Percentiles rank a stretch among this genome's conserved stretches.
These are phyloP conservation scores for Stomorhina lunata DNA, from an alignment of 2,888 invertebrate species.

Conservation along the genomic window DNA sequence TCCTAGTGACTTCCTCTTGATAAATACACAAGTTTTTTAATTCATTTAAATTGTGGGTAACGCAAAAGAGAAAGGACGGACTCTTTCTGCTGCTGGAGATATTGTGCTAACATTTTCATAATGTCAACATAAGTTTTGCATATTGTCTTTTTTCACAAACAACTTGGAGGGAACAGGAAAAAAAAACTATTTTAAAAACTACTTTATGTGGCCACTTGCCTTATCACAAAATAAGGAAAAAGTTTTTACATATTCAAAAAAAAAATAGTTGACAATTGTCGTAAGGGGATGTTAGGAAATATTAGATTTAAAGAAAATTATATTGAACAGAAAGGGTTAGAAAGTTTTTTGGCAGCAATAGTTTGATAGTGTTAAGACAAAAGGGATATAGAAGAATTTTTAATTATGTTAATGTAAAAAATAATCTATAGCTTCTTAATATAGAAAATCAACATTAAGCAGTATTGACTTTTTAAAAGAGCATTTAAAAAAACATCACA, in stretches of 20 bases:
- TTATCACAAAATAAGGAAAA: slow-evolving; percentile 18
- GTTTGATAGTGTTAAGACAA: neutral
- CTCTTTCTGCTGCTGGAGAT: slow-evolving; percentile 16
- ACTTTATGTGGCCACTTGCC: slow-evolving; percentile 62
- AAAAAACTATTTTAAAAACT: slow-evolving; percentile 46
- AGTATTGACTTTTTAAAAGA: too few relatives aligned
- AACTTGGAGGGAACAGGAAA: neutral
- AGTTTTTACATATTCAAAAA: slow-evolving; percentile 26
- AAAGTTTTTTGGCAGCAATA: slow-evolving; percentile 10
- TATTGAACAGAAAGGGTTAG: neutral
- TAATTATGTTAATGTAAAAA: neutral
- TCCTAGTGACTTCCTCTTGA: slow-evolving; percentile 19
- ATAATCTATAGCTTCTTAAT: neutral
- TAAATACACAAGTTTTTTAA: slow-evolving; percentile 60
- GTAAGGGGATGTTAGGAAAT: neutral
- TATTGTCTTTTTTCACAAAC: slow-evolving; percentile 43
- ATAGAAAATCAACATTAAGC: too few relatives aligned
- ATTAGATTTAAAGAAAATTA: slow-evolving; percentile 24
- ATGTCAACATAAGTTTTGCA: slow-evolving; percentile 62
- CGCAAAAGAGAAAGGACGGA: slow-evolving; percentile 4
- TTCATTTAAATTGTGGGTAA: slow-evolving; percentile 62
- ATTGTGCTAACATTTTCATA: slow-evolving; percentile 44
- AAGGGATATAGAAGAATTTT: neutral
- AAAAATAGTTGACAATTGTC: neutral
- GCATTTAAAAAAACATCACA: too few relatives aligned